Base-by-base conservation (phyloP, 2,113 vertebrate species). In the Mionectes macconnelli region DNA sequence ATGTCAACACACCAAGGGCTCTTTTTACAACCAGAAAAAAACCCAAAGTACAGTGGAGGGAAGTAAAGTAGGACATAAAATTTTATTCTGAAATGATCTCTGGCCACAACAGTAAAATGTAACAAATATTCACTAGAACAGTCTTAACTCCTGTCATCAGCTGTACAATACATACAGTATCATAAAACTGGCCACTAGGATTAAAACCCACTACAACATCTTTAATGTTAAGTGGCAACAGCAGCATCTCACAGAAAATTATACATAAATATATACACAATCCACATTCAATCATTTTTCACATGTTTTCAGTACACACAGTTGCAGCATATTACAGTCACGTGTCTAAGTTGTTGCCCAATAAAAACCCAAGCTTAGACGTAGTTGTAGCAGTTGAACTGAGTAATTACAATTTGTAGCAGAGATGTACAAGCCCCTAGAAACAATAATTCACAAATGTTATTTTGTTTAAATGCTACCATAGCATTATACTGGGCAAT, bases 101-200 rank as follows among this genome's bases (percentile, higher is more conserved):
- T 98, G 98, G 99, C 98, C 99, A 99, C 99, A 98, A 99, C 99
- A 99, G 98, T 99, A 99, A 99, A 99, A 99, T 98, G 98, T 98
- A 99, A 99, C 99, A 99, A 99, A 99, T 99, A 98, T 98, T 99
- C 98, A 99, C 99, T 99, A 98, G 99, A 99, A 98, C 98, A 98
- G 98, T 98, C 98, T 97, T 97, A 98, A 98, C 98, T 98, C 98
- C 98, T 98, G 97, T 98, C 98, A 98, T 99, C 98, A 98, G 98
- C 98, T 99, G 98, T 99, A 99, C 98, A 99, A 98, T 99, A 99
- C 98, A 98, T 98, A 99, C 98, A 99, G 99, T 98, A 99, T 99
- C 98, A 98, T 98, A 98, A 98, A 99, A 99, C 98, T 99, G 98
- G 98, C 98, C 97, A 98, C 98, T 97, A 97, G 97, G 97, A 98